These are phyloP conservation scores for Archegozetes longisetosus DNA, from an alignment of 1,140 invertebrate species.

Conservation along the genomic window DNA sequence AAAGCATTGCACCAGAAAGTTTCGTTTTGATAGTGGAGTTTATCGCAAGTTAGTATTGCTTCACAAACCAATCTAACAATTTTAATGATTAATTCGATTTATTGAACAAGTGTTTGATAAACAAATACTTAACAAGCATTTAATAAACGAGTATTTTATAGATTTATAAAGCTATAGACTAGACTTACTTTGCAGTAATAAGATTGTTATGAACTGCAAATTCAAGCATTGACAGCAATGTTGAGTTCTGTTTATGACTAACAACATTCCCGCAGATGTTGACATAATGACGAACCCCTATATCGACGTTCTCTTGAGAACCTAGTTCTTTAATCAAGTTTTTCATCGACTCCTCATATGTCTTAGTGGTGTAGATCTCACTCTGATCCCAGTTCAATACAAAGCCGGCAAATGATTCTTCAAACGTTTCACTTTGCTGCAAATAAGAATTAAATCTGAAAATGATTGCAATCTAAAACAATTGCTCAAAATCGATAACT, in stretches of 20 bases:
- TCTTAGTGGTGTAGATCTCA: constrained; percentile 44
- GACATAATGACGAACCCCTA: constrained; percentile 49
- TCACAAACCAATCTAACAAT: constrained; percentile 61
- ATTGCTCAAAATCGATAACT: too few relatives aligned
- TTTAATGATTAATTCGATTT: too few relatives aligned
- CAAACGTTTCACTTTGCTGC: constrained; percentile 59
- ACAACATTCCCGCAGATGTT: constrained; percentile 45
- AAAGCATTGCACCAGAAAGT: constrained; percentile 75
- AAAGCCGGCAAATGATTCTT: constrained; percentile 70
- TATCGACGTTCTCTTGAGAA: constrained; percentile 45
- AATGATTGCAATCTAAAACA: too few relatives aligned
- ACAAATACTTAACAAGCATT: constrained; percentile 3
- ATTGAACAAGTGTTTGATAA: too few relatives aligned
- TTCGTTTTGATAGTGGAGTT: constrained; percentile 52
- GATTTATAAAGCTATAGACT: not conserved
- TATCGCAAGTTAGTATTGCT: constrained; percentile 57
- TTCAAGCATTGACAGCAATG: constrained; percentile 52
- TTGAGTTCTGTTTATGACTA: constrained; percentile 49
- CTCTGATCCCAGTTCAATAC: constrained; percentile 50
- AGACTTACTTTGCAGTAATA: constrained; percentile 23
- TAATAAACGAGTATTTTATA: not conserved
- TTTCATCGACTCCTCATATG: constrained; percentile 43
- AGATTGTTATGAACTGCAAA: constrained; percentile 42
- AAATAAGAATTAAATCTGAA: constrained; percentile 24
- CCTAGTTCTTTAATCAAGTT: constrained; percentile 4